Base-by-base conservation (phyloP, 2,797 vertebrate genomes). In the Carduelis carduelis region DNA sequence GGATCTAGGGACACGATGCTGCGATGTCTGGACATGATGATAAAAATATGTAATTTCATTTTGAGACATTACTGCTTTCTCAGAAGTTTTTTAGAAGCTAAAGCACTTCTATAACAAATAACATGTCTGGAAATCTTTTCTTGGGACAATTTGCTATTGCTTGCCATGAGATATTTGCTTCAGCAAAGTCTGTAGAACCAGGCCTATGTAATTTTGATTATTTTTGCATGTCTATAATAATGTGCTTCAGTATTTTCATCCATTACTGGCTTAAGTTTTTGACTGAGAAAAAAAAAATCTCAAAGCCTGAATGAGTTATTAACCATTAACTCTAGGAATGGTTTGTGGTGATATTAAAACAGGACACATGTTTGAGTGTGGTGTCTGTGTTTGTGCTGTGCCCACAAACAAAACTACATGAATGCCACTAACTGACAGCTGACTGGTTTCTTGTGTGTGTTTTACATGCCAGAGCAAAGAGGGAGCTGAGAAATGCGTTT, bases 381-480 rank as follows among this genome's bases (percentile, higher is more conserved):
- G 95, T 98, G 97, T 90, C 94, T 91, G 83, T 97, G 95, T 97
- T 97, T 98, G 81, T 89, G 89, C 97, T 98, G 96, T 97, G 92
- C 97, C 95, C 96, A 93, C 97, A 97, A 97, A 97, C 96, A 98
- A 97, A 98, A 96, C 88, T 96, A 56, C 55, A 19, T 87, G 93
- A 96, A 95, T 90, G 95, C 96, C 91, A 93, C 94, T 96, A 90
- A 97, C 96, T 97, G 96, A 96, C 95, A 96, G 95, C 94, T 97
- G 90, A 94, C 87, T 92, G 68, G 50, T 90, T 97, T 97, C 85
- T 91, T 71, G 82, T 96, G 96, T 93, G 80, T 85, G 56, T 96
- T 97, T 97, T 96, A 89, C 93, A 96, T 96, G 89, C 96, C 97
- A 81, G 81, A 94, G 96, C 86, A 93, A 97, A 96, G 95, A 97